Evolutionary conservation across 2,888 invertebrate species (phyloP).

Genomic region (Aspidapion aeneum): DNA sequence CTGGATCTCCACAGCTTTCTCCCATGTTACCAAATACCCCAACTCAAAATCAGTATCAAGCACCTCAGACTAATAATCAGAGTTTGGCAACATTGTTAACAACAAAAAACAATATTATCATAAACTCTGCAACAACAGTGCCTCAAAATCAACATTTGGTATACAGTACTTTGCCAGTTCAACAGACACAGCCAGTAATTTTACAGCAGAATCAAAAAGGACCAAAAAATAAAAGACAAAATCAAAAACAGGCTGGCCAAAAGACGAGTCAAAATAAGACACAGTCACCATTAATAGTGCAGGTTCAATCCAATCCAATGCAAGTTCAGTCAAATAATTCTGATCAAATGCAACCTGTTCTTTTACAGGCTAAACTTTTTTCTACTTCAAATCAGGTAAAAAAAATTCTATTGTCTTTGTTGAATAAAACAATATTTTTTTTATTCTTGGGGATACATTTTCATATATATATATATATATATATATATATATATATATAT

Average conservation of each 20-base stretch:
- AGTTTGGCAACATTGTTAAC: conserved; percentile 4
- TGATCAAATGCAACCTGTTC: conserved; percentile 52
- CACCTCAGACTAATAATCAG: conserved; percentile 23
- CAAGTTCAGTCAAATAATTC: no score
- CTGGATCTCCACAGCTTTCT: conserved; percentile 34
- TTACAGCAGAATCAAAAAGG: conserved; percentile 23
- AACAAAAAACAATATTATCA: conserved; percentile 32
- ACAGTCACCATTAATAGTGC: conserved; percentile 40
- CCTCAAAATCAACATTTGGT: conserved; percentile 40
- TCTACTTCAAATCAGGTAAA: conserved; percentile 45
- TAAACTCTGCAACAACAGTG: conserved; percentile 35
- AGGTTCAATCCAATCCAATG: no score
- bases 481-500: no score
- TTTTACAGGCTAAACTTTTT: conserved; percentile 63
- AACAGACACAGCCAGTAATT: conserved; percentile 34
- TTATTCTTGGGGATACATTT: no score
- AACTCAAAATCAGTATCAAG: conserved; percentile 21
- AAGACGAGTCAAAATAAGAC: conserved; percentile 23
- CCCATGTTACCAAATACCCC: conserved; percentile 29
- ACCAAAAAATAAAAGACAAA: conserved; percentile 15
- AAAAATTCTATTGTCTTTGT: no score
- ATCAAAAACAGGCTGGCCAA: conserved; percentile 3
- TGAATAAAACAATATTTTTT: no score
- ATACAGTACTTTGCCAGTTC: conserved; percentile 38
- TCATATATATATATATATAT: no score